Evolutionary conservation across 2,113 vertebrate species (phyloP), one percentile per base, ranked within the genome.

Genomic region (Paramisgurnus dabryanus): DNA sequence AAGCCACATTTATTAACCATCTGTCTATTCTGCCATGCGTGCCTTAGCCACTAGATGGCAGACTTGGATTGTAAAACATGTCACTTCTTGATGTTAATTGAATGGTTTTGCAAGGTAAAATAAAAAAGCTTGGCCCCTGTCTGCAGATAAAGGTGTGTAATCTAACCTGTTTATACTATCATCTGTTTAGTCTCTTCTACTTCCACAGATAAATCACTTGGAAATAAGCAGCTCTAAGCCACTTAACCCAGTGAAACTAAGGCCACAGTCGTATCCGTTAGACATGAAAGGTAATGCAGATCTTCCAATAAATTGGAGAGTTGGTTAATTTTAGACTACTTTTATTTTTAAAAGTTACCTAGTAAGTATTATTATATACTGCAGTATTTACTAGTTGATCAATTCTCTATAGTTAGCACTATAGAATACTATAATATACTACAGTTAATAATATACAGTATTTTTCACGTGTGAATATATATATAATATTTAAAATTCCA

Each of bases 161-260:
- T 76, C 61, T 66, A 15, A 40, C 34, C 47, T 10, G 63, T 66
- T 39, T 39, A 22, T 64, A 6, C 41, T 22, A 39, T 47, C 75
- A 40, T 34, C 45, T 53, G 61, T 76, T 66, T 66, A 17, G 61
- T 40, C 74, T 76, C 45, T 22, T 66, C 47, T 53, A 47, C 6
- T 65, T 76, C 61, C 61, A 15, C 61, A 66, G 61, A 76, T 66
- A 66, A 76, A 18, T 47, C 9, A 34, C 9, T 18, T 17, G 27
- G 72, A 18, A 12, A 34, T n/a, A 39, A 40, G 15, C 34, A 66
- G 13, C n/a, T 63, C 7, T 65, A 76, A 76, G 45, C 27, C 45
- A 76, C 61, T 76, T 66, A 66, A 40, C 18, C 43, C 22, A 49
- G 45, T 50, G 18, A 76, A 34, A 39, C 47, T n/a, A 18, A 76